These are phyloP conservation scores for Cactoblastis cactorum DNA, from an alignment of 2,888 invertebrate species.

Conservation along the genomic window DNA sequence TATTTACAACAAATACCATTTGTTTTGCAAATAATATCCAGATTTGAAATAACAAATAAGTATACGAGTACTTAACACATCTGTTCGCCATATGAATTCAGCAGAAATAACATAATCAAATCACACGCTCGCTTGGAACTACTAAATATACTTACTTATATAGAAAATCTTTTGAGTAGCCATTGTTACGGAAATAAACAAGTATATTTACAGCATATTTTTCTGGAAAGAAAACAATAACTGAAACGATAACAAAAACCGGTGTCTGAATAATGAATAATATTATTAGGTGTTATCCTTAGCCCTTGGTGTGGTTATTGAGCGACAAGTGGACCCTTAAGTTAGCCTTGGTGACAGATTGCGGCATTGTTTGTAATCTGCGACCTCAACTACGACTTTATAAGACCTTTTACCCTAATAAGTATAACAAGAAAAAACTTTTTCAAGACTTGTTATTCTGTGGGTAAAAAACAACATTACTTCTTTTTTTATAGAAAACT, in stretches of 20 bases:
- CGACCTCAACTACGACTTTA: neutral
- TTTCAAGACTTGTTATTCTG: neutral
- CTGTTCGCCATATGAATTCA: neutral
- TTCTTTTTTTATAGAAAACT: too few species aligned
- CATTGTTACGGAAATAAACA: neutral
- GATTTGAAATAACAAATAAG: neutral
- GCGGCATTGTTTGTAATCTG: neutral
- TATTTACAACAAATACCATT: too few species aligned
- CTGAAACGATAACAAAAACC: neutral
- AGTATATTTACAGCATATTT: neutral
- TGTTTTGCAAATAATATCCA: neutral
- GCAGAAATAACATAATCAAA: neutral
- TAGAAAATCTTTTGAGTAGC: neutral
- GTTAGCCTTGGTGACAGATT: neutral
- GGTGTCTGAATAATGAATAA: constrained; percentile 8
- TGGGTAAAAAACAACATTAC: too few species aligned
- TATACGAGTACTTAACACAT: too few species aligned
- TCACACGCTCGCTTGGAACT: constrained; percentile 2
- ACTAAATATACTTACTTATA: neutral
- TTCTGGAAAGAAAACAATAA: neutral
- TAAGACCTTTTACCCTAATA: neutral
- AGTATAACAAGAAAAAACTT: too few species aligned
- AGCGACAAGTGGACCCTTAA: constrained; percentile 3
- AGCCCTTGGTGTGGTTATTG: constrained; percentile 9
- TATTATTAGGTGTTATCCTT: neutral